Percentiles rank a stretch among this genome's conserved stretches.
These are phyloP conservation scores for Fragum whitleyi DNA, from an alignment of 2,888 invertebrate genomes.

Conservation along the genomic window DNA sequence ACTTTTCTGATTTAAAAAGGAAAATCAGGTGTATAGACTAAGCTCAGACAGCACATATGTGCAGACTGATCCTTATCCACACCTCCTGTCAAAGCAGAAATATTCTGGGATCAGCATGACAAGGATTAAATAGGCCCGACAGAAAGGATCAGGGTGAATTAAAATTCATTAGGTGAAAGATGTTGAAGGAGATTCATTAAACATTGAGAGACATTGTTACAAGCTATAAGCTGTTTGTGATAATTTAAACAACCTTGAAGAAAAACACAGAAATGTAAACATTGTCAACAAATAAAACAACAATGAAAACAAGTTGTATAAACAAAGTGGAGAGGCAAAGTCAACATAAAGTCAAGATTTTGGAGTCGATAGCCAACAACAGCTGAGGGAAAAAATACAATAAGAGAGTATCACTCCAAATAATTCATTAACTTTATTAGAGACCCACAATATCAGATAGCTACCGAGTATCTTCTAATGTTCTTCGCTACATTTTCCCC, in stretches of 20 bases:
- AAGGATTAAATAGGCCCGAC: no score
- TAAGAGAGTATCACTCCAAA: constrained; percentile 12
- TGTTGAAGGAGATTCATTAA: constrained; percentile 10
- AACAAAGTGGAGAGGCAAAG: constrained; percentile 17
- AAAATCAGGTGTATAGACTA: no score
- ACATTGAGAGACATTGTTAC: constrained; percentile 20
- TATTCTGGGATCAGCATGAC: no score
- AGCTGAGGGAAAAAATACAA: constrained; percentile 16
- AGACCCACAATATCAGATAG: background rate
- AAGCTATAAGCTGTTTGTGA: constrained; percentile 11
- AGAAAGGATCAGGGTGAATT: no score
- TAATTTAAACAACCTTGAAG: constrained; percentile 22
- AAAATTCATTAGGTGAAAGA: background rate
- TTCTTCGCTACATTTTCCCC: background rate
- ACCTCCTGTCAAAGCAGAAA: no score
- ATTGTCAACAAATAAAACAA: constrained; percentile 15
- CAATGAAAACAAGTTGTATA: constrained; percentile 12
- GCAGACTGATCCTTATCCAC: no score
- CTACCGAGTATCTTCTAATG: background rate
- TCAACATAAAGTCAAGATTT: constrained; percentile 30
- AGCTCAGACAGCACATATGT: no score
- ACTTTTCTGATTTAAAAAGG: no score
- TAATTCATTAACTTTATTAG: constrained; percentile 25
- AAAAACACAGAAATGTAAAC: constrained; percentile 18
- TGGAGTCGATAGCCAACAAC: constrained; percentile 19